These are phyloP conservation scores for Poeciliopsis infans DNA, from an alignment of 2,797 vertebrate species.

Conservation along the genomic window DNA sequence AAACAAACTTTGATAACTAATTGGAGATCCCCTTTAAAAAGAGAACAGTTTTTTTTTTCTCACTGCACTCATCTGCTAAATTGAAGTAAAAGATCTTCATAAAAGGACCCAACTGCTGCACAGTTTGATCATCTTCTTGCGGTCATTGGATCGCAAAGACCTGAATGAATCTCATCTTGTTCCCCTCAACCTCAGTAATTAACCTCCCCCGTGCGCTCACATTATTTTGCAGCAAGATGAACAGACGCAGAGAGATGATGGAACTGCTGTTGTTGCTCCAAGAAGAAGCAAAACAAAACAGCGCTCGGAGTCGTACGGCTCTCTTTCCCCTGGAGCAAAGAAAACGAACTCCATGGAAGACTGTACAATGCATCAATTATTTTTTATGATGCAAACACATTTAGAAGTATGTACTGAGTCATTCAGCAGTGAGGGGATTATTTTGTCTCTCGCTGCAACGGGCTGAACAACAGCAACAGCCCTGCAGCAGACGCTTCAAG, in stretches of 20 bases:
- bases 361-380: slow-evolving; percentile 61
- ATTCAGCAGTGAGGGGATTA: slow-evolving; percentile 65
- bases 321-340: slow-evolving; percentile 60
- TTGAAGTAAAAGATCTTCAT: not conserved
- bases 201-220: slow-evolving; percentile 22
- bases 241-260: slow-evolving; percentile 69
- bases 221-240: slow-evolving; percentile 46
- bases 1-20: slow-evolving; percentile 27
- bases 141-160: not conserved
- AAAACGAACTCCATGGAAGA: slow-evolving; percentile 49
- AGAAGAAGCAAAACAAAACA: slow-evolving; percentile 67
- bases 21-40: slow-evolving; percentile 2
- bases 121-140: slow-evolving; percentile 3
- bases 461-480: slow-evolving; percentile 44
- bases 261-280: slow-evolving; percentile 53
- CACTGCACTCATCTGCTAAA: not conserved
- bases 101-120: not conserved
- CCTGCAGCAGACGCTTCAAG: slow-evolving; percentile 59
- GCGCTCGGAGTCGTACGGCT: slow-evolving; percentile 53
- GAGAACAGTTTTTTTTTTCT: slow-evolving; percentile 6
- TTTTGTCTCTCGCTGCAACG: slow-evolving; percentile 50
- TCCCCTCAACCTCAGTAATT: slow-evolving; percentile 20
- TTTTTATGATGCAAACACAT: slow-evolving; percentile 69
- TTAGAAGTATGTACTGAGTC: slow-evolving; percentile 63
- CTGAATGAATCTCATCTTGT: slow-evolving; percentile 14